Evolutionary conservation across 2,888 invertebrate species (phyloP), one percentile per base, ranked within the genome.

Genomic region (Oscheius sp.): DNA sequence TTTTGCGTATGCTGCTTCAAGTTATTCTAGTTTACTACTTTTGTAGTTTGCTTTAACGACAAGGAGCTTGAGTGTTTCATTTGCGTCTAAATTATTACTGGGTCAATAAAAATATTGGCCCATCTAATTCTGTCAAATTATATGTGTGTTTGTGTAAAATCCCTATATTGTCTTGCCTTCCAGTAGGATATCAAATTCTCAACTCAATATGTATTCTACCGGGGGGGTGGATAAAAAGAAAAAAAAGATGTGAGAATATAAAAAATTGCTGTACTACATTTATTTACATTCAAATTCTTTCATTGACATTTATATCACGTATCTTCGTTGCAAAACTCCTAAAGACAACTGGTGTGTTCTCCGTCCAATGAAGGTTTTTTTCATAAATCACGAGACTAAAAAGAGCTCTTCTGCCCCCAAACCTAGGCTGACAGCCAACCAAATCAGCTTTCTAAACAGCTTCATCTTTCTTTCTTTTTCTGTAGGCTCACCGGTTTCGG

Each of bases 401-500:
- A 8, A 64, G 59, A 6, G 59, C 59, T 4, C 59, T 5, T 28
- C 44, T 41, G 22, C 59, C 59, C 6, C 59, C 59, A 44, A 28
- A 28, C 12, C 59, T 38, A 17, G 28, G 28, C 28, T 41, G 44
- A 30, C 59, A 59, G 4, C 41, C 59, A 14, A 44, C 44, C 2
- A 59, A 12, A 59, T 41, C 30, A 4, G 59, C 24, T 41, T 41
- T 59, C 59, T 59, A 28, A 59, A 59, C 14, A 5, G 8, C 17
- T 4, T 28, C n/a, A 28, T 44, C 1, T 41, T 24, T 26, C 24
- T 2, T 2, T 44, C 9, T 47, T 9, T 20, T 9, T 14, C 26
- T 36, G 3, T 12, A 28, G 2, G 12, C 17, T 22, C 12, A 76
- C 61, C 32, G 71, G 71, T 28, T 59, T 59, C 2, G 74, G 70